Conservation (phyloP, 1,140 invertebrate genomes). For the Calephelis virginiensis region DNA sequence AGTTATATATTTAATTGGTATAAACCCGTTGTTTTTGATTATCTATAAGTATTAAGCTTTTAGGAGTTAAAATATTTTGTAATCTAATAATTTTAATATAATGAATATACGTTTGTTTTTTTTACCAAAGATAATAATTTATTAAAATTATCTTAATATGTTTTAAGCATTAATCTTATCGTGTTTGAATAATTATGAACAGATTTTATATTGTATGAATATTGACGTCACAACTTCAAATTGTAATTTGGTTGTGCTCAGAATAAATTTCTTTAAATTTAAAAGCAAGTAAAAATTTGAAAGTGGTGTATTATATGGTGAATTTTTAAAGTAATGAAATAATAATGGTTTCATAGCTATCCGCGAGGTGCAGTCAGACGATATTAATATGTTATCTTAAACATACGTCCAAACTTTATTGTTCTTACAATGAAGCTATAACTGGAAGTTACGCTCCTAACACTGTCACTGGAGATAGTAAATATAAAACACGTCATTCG, state of each 20-base stretch:
- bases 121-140: constrained; percentile 16
- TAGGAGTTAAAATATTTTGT: background rate
- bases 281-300: no score
- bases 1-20: background rate
- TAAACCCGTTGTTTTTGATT: background rate
- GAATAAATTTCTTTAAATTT: no score
- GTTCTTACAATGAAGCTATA: no score
- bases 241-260: background rate
- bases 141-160: constrained; percentile 2
- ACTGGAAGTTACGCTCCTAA: no score
- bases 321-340: no score
- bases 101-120: background rate
- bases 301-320: no score
- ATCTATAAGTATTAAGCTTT: constrained; percentile 1
- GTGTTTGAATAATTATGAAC: background rate
- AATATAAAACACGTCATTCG: no score
- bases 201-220: constrained; percentile 2
- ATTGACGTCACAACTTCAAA: background rate
- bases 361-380: no score
- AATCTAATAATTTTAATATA: constrained; percentile 1
- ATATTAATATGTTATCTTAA: no score
- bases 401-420: no score
- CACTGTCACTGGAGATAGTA: no score
- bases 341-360: no score
- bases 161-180: background rate